Percentiles rank a stretch among this genome's conserved stretches.
phyloP scores from a whole-genome alignment of 1,140 invertebrate species.

The Eumaeus atala region DNA sequence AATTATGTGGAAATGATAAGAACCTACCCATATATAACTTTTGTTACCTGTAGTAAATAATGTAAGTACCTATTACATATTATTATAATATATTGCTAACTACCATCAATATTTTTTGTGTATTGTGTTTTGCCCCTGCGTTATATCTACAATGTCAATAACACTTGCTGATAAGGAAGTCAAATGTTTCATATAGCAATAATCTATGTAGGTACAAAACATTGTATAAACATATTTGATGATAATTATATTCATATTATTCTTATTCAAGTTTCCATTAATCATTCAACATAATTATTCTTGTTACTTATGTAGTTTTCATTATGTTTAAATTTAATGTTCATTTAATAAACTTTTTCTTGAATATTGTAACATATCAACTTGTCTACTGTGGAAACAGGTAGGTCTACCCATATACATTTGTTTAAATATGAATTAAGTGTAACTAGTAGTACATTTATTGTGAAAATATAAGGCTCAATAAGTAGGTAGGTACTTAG shows the following conservation, averaged over 20 bases:
- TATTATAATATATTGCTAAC: no score
- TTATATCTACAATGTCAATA: slow-evolving; percentile 25
- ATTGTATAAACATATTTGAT: slow-evolving; percentile 12
- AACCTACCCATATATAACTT: no score
- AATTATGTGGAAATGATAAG: no score
- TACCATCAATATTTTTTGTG: no score
- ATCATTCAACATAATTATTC: not conserved
- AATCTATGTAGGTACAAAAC: slow-evolving; percentile 26
- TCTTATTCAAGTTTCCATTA: not conserved
- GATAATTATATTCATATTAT: slow-evolving; percentile 11
- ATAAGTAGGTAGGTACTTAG: no score
- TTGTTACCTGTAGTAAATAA: no score
- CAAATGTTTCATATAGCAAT: slow-evolving; percentile 32
- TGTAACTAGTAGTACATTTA: no score
- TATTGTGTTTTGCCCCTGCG: no score
- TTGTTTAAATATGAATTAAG: no score
- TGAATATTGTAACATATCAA: not conserved
- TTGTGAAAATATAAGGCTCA: no score
- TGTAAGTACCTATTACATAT: no score
- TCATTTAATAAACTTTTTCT: not conserved
- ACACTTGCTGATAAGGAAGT: slow-evolving; percentile 46
- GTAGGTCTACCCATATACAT: slow-evolving; percentile 11
- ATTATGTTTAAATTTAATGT: slow-evolving; percentile 1
- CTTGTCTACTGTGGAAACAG: slow-evolving; percentile 14
- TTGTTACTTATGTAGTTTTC: not conserved